Conservation (phyloP, 2,113 vertebrate genomes). For the Amphiprion percula region DNA sequence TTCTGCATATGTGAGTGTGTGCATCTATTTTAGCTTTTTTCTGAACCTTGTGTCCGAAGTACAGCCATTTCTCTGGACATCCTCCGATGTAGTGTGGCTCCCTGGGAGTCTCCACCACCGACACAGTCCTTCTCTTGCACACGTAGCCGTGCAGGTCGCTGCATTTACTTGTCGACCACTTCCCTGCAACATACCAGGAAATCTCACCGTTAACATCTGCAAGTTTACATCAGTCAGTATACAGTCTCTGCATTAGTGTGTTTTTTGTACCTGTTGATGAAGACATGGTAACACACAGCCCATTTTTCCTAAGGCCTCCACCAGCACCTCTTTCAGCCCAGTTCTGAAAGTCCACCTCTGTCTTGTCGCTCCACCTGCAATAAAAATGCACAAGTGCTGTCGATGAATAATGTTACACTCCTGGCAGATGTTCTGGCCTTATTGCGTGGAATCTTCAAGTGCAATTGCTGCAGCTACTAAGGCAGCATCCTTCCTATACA, state of each 20-base stretch:
- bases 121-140: conserved; percentile 88
- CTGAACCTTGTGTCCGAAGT: conserved; percentile 91
- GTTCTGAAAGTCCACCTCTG: conserved; percentile 87
- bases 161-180: conserved; percentile 88
- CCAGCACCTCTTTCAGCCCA: conserved; percentile 82
- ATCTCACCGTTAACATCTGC: neutral
- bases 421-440: neutral
- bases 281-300: conserved; percentile 89
- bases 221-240: neutral
- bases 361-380: conserved; percentile 90
- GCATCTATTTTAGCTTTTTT: neutral
- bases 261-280: conserved; percentile 86
- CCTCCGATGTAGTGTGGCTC: conserved; percentile 85
- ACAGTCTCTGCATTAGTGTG: neutral
- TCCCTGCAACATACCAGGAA: conserved; percentile 81
- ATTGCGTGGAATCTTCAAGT: neutral
- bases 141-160: conserved; percentile 85
- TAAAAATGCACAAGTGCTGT: conserved; percentile 15
- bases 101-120: conserved; percentile 85
- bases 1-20: neutral
- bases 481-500: too few relatives aligned
- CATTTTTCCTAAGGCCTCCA: conserved; percentile 52
- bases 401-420: neutral
- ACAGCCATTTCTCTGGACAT: conserved; percentile 94
- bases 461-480: too few relatives aligned